Base-by-base conservation (phyloP, 2,113 vertebrate genomes). In the Leucopternis melanops region DNA sequence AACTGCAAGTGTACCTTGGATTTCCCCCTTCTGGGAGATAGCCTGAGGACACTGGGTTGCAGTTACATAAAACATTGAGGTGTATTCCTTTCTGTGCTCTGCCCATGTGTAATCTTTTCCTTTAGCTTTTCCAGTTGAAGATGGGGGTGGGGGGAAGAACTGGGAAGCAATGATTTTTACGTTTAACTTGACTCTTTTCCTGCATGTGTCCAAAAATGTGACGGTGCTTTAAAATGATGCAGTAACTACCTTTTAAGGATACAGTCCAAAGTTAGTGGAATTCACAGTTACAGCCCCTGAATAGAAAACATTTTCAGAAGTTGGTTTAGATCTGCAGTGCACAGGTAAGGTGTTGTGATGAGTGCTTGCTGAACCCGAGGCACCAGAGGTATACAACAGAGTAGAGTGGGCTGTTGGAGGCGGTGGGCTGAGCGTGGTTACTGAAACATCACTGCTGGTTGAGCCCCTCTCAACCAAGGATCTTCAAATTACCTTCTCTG, bases 401-500 rank as follows among this genome's bases (percentile, higher is more conserved):
- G 15, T 7, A 52, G 32, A 49, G 6, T 6, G n/a, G 66, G 18
- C 13, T 16, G 19, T 12, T 1, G 14, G 74, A 16, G 34, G 23
- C 3, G 12, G 1, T 5, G 38, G 74, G 47, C 71, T 49, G 63
- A 38, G 65, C 19, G 4, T 11, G 6, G 52, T n/a, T 66, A 4
- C 40, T 16, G 25, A 12, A 40, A 8, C 1, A 19, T 23, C 55
- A 4, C 32, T 23, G 38, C 78, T 34, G 49, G 2, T 11, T 7
- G 47, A n/a, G 0, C 62, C 2, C 44, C 40, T 16, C 11, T 2
- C 19, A 2, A 10, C 18, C 10, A 3, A 6, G 0, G 4, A 10
- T 52, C 73, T n/a, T 36, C 42, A 23, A 6, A 1, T 18, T 2
- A 2, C 4, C 61, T 44, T 29, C 52, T 32, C 36, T 22, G 69